These are phyloP conservation scores for Paramisgurnus dabryanus DNA, from an alignment of 2,113 vertebrate species.

Conservation along the genomic window DNA sequence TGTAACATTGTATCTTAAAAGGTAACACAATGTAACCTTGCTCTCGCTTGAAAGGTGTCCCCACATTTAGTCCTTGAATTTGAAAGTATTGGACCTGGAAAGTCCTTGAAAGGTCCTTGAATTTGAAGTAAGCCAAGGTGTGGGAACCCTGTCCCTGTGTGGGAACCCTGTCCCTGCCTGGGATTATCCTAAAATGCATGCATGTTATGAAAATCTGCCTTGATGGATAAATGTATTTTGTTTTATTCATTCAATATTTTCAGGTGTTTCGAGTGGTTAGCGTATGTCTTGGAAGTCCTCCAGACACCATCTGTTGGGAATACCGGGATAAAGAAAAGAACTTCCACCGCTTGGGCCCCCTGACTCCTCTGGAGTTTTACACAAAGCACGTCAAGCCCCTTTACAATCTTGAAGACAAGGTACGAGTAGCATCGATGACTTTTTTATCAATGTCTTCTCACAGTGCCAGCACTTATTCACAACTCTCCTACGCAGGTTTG, in stretches of 20 bases:
- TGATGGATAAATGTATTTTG: not conserved
- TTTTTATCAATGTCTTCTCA: not conserved
- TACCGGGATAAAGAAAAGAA: constrained; percentile 96
- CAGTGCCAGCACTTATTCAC: not conserved
- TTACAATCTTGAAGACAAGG: constrained; percentile 96
- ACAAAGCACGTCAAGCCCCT: constrained; percentile 89
- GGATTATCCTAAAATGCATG: no score
- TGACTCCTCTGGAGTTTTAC: constrained; percentile 92
- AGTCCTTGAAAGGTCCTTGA: no score
- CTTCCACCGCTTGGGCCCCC: constrained; percentile 87
- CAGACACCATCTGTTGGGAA: constrained; percentile 93
- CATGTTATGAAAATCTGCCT: no score
- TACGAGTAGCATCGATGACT: constrained; percentile 54
- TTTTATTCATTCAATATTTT: constrained; percentile 38
- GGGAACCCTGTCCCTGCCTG: no score
- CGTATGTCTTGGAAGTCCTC: constrained; percentile 93
- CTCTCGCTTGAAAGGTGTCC: no score
- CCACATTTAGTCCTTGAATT: no score
- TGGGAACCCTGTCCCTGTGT: no score
- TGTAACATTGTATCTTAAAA: no score
- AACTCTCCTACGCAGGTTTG: constrained; percentile 78
- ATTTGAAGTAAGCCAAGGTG: no score
- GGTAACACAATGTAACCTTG: no score
- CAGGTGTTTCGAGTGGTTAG: constrained; percentile 93
- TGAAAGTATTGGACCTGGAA: no score